These are phyloP conservation scores for Datnioides undecimradiatus DNA, from an alignment of 2,113 vertebrate species.

Conservation along the genomic window DNA sequence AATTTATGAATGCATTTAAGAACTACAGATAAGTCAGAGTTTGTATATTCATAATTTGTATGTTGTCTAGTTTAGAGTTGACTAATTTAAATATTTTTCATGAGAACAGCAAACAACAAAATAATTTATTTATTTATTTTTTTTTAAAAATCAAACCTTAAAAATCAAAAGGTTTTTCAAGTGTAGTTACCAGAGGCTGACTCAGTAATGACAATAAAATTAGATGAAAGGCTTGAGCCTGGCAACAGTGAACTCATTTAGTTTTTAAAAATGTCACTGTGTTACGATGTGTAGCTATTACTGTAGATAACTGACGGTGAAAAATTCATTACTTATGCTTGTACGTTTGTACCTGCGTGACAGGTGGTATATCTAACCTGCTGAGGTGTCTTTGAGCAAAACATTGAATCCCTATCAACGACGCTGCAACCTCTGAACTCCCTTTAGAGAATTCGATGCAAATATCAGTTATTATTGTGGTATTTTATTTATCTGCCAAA, in stretches of 20 bases:
- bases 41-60: background rate
- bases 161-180: no score
- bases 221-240: constrained; percentile 77
- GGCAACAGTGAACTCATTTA: constrained; percentile 83
- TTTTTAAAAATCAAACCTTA: no score
- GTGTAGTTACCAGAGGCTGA: constrained; percentile 81
- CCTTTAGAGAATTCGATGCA: background rate
- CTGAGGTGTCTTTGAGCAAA: background rate
- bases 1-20: background rate
- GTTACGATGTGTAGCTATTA: no score
- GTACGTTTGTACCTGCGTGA: background rate
- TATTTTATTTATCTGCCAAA: background rate
- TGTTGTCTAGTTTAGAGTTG: background rate
- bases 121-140: no score
- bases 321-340: background rate
- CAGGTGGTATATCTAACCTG: background rate
- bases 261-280: no score
- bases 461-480: background rate
- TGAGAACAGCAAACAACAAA: no score
- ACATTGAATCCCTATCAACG: background rate
- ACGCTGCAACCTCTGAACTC: constrained; percentile 22
- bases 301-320: no score
- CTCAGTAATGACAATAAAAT: constrained; percentile 71
- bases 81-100: background rate
- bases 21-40: background rate